Percentiles rank a stretch among this genome's conserved stretches.
Evolutionary conservation across 2,113 vertebrate species (phyloP).

Genomic region (Petrocephalus microphthalmus): DNA sequence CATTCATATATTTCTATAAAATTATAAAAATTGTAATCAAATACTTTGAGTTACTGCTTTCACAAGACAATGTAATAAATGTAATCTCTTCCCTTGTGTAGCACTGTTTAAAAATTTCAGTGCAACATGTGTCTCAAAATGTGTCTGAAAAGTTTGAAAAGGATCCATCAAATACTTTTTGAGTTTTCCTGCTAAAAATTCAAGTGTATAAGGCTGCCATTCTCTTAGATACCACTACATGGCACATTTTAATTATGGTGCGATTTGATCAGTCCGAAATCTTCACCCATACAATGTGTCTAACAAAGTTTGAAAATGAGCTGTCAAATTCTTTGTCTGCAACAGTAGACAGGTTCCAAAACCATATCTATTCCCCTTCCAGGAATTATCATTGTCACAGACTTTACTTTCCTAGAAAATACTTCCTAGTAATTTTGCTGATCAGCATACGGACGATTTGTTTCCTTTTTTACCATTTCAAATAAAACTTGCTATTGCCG

Average conservation of each 20-base stretch:
- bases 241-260: not conserved
- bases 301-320: not conserved
- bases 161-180: not conserved
- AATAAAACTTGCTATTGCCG: not conserved
- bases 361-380: not conserved
- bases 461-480: not conserved
- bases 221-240: not conserved
- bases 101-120: not conserved
- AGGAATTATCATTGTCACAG: not conserved
- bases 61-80: not conserved
- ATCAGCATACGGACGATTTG: not conserved
- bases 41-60: not conserved
- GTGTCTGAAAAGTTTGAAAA: not conserved
- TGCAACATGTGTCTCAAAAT: not conserved
- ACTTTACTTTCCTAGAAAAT: not conserved
- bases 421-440: not conserved
- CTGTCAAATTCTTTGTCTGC: not conserved
- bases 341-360: not conserved
- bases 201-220: not conserved
- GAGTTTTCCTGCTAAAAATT: not conserved
- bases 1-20: not conserved
- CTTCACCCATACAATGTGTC: not conserved
- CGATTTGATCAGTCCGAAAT: not conserved
- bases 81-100: not conserved
- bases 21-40: not conserved